Evolutionary conservation across 2,888 invertebrate species (phyloP), one percentile per base, ranked within the genome.

Genomic region (Acrocera orbiculus): DNA sequence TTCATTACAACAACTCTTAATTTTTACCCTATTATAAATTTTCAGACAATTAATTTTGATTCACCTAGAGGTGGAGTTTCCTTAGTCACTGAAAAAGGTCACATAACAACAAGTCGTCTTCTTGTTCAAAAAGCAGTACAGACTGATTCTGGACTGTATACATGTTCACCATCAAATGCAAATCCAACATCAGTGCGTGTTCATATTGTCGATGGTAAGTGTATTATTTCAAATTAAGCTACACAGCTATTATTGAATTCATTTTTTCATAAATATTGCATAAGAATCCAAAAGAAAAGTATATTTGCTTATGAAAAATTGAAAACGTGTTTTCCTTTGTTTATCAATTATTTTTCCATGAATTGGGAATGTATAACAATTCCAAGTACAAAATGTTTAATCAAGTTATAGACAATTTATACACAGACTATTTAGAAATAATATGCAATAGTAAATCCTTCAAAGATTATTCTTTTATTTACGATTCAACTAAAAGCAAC

Each of bases 21-120:
- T 32, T 35, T 40, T 28, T 23, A 34, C 23, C 34, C 20, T 30
- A 17, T 25, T 26, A 32, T 17, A 20, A 30, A 36, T 36, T 58
- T 59, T 44, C 67, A 83, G 75, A 73, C 76, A 51, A 85, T 86
- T 66, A 86, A 83, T 66, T 87, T 85, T 62, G 85, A 86, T 63
- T 85, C 86, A 36, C 81, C 82, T 22, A 70, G 85, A 32, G 86
- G 86, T 27, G 86, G 86, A 26, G 80, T 86, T 61, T 82, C 81
- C 49, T 65, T 86, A 47, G 80, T 86, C 41, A 85, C 85, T 26
- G 85, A 85, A 58, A 86, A 85, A 54, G 83, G 83, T 34, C 68
- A 73, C 39, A 70, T 80, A 48, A 85, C 85, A 46, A 81, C 80
- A 46, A 85, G 85, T 58, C 69, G 82, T 27, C 66, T 86, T 38